These are phyloP conservation scores for Keiferia lycopersicella DNA, from an alignment of 2,888 invertebrate genomes.

Conservation along the genomic window DNA sequence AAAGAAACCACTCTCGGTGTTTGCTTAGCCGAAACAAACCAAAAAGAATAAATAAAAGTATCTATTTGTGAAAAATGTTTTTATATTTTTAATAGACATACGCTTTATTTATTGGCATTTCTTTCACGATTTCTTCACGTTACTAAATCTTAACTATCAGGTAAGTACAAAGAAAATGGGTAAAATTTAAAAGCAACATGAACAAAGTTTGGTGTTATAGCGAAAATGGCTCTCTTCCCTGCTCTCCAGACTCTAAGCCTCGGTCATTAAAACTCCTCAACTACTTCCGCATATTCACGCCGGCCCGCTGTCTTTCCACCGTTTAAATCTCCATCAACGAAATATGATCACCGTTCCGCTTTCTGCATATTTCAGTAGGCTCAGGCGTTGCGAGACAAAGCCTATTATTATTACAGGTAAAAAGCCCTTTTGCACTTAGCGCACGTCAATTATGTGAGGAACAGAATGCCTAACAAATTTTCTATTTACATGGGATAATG, in stretches of 20 bases:
- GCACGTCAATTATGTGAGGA: constrained; percentile 8
- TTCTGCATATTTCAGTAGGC: constrained; percentile 40
- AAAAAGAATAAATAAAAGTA: too few relatives aligned
- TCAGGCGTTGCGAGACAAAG: constrained; percentile 13
- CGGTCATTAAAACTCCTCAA: constrained; percentile 62
- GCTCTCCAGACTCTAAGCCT: constrained; percentile 50
- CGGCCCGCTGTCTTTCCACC: constrained; percentile 44
- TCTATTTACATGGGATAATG: constrained; percentile 38
- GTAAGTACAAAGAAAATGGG: neutral
- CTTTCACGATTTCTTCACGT: too few relatives aligned
- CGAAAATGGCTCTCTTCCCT: constrained; percentile 43
- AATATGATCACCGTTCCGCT: constrained; percentile 44
- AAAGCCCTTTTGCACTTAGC: constrained; percentile 19
- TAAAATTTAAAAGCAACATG: constrained; percentile 41
- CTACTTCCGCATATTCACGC: constrained; percentile 55
- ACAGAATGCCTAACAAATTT: constrained; percentile 26
- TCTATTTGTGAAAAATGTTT: too few relatives aligned
- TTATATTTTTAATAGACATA: too few relatives aligned
- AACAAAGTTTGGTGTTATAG: constrained; percentile 41
- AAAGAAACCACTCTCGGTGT: constrained; percentile 34
- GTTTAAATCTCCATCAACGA: constrained; percentile 52
- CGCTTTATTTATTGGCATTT: too few relatives aligned
- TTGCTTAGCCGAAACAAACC: too few relatives aligned
- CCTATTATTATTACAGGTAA: constrained; percentile 17
- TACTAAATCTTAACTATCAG: too few relatives aligned